phyloP scores from a whole-genome alignment of 2,113 vertebrate species.

The Arizona elegans region DNA sequence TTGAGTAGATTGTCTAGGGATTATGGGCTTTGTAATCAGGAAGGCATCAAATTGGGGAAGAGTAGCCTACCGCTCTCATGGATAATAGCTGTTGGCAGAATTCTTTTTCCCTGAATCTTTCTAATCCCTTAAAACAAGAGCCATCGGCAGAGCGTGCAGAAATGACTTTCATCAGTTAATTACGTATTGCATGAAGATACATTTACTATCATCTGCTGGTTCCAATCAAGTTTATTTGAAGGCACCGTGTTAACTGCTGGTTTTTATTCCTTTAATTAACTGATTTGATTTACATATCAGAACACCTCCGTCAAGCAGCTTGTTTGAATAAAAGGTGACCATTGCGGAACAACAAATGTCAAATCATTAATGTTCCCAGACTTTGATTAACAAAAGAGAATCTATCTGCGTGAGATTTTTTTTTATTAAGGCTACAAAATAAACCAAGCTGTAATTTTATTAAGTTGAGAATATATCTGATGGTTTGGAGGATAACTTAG shows the following conservation, averaged over 20 bases:
- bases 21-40: background rate
- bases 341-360: background rate
- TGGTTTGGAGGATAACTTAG: background rate
- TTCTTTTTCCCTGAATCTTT: background rate
- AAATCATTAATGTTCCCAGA: background rate
- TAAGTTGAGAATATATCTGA: background rate
- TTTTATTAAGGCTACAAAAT: background rate
- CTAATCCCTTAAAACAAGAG: background rate
- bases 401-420: background rate
- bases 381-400: background rate
- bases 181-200: background rate
- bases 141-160: background rate
- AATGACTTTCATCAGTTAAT: background rate
- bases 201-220: background rate
- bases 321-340: constrained; percentile 3
- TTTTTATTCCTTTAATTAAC: constrained; percentile 26
- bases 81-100: background rate
- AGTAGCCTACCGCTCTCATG: background rate
- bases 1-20: background rate
- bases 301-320: background rate
- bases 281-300: background rate
- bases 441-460: background rate
- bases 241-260: background rate
- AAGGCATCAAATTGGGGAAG: background rate
- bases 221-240: constrained; percentile 8